These are phyloP conservation scores for Lepisosteus osseus DNA, from an alignment of 2,113 vertebrate genomes.

Conservation along the genomic window DNA sequence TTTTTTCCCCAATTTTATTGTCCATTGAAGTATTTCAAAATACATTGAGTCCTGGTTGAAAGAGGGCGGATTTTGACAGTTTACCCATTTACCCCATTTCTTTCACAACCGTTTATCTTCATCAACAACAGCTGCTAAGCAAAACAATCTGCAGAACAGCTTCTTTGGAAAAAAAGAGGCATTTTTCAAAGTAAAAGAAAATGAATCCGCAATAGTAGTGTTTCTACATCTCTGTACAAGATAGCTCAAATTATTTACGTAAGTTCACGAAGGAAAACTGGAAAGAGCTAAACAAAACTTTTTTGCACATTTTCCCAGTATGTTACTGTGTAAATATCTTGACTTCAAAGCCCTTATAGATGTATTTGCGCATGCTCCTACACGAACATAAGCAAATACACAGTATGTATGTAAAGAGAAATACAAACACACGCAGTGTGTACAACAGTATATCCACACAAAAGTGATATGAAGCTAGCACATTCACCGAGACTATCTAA, in stretches of 20 bases:
- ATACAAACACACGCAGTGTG: neutral
- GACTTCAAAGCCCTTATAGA: constrained; percentile 5
- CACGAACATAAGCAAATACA: neutral
- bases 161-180: constrained; percentile 51
- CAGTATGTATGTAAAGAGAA: neutral
- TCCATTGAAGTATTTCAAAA: constrained; percentile 28
- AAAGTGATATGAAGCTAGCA: neutral
- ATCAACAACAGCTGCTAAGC: constrained; percentile 42
- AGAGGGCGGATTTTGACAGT: constrained; percentile 3
- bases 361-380: neutral
- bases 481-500: neutral
- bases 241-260: constrained; percentile 64
- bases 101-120: constrained; percentile 48
- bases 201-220: constrained; percentile 42
- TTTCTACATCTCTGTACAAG: constrained; percentile 68
- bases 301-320: constrained; percentile 40
- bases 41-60: constrained; percentile 19
- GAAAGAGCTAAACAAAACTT: constrained; percentile 37
- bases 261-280: constrained; percentile 50
- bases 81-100: neutral
- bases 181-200: constrained; percentile 40
- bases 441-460: neutral
- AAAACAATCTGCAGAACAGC: constrained; percentile 40
- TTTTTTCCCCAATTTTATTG: constrained; percentile 36
- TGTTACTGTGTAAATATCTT: constrained; percentile 14